Evolutionary conservation across 2,113 vertebrate genomes (phyloP).

Genomic region (Cyanoderma ruficeps): DNA sequence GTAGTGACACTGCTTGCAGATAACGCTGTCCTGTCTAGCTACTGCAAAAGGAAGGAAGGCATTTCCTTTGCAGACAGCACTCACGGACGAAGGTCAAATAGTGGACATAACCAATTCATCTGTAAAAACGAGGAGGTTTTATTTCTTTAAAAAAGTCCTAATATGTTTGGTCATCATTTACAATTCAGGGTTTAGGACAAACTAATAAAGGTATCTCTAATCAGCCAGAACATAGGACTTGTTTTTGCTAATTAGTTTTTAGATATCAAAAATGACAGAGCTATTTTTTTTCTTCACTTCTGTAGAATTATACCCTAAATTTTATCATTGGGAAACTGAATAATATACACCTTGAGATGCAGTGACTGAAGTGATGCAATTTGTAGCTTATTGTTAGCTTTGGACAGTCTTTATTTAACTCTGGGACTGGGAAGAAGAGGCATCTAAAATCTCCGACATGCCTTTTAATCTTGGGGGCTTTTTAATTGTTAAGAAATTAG

Average conservation of each 20-base stretch:
- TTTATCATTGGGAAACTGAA: not conserved
- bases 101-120: conserved; percentile 64
- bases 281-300: not conserved
- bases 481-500: not conserved
- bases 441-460: not conserved
- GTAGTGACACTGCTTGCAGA: conserved; percentile 60
- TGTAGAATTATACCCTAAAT: not conserved
- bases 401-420: not conserved
- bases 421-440: not conserved
- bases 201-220: not conserved
- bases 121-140: conserved; percentile 44
- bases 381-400: not conserved
- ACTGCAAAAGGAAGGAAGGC: conserved; percentile 68
- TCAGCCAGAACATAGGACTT: not conserved
- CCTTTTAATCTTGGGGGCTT: not conserved
- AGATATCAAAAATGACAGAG: not conserved
- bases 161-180: not conserved
- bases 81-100: conserved; percentile 72
- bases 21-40: conserved; percentile 69
- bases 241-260: not conserved
- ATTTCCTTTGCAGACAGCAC: conserved; percentile 75
- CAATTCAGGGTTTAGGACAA: not conserved
- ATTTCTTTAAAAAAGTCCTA: not conserved
- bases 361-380: not conserved
- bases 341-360: not conserved